These are phyloP conservation scores for Stenotaenia linearis DNA, from an alignment of 2,888 invertebrate genomes.

Conservation along the genomic window DNA sequence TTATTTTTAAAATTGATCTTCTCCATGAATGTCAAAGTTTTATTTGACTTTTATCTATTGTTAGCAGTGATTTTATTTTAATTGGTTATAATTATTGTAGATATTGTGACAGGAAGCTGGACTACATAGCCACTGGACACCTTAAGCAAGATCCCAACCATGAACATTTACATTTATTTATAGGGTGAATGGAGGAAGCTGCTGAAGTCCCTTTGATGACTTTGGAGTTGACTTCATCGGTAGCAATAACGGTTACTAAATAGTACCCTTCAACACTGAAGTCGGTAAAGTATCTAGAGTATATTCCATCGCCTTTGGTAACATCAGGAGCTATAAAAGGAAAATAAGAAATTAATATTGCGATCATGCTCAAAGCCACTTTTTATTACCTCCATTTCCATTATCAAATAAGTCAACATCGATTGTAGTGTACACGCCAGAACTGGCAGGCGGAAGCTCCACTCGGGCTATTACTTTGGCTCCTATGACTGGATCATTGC, in stretches of 20 bases:
- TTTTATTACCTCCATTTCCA: too few relatives aligned
- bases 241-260: conserved; percentile 43
- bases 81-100: too few relatives aligned
- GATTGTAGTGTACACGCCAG: conserved; percentile 26
- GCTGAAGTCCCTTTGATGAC: conserved; percentile 24
- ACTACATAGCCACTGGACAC: too few relatives aligned
- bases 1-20: too few relatives aligned
- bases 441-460: conserved; percentile 36
- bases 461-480: conserved; percentile 42
- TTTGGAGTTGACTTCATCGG: conserved; percentile 41
- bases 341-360: too few relatives aligned
- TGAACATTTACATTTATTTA: not conserved
- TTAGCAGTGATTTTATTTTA: too few relatives aligned
- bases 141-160: too few relatives aligned
- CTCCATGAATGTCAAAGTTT: too few relatives aligned
- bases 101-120: too few relatives aligned
- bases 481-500: conserved; percentile 41
- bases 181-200: not conserved
- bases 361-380: too few relatives aligned
- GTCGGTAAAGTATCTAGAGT: conserved; percentile 58
- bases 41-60: too few relatives aligned
- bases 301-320: conserved; percentile 49
- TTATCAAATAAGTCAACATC: conserved; percentile 38
- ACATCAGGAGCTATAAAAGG: conserved; percentile 46
- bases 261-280: conserved; percentile 43